Conservation (phyloP, 2,797 vertebrate species). For the Carcharodon carcharias region DNA sequence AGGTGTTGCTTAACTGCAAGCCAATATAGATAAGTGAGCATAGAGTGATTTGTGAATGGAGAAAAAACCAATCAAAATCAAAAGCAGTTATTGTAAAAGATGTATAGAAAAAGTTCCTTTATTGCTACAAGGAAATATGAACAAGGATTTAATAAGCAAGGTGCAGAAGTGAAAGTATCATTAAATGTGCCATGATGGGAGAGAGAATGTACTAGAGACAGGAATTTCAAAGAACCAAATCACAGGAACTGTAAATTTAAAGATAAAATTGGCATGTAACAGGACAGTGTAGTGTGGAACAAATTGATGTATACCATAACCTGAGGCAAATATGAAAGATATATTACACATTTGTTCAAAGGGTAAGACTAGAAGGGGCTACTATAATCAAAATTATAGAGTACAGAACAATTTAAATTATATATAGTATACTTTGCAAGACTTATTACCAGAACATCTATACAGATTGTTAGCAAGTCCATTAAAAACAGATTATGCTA, state of each 20-base stretch:
- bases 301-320: neutral
- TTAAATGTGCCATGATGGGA: neutral
- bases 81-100: neutral
- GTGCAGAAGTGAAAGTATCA: neutral
- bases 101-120: neutral
- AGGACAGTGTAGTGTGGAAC: neutral
- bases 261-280: neutral
- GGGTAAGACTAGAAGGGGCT: neutral
- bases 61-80: neutral
- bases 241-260: neutral
- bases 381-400: neutral
- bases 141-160: neutral
- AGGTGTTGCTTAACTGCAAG: neutral
- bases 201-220: neutral
- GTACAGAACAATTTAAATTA: neutral
- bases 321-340: neutral
- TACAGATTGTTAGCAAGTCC: neutral
- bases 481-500: neutral
- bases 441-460: neutral
- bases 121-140: neutral
- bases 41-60: neutral
- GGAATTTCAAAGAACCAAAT: neutral
- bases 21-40: neutral
- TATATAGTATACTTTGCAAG: neutral
- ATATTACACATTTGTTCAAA: neutral